A percentile compares a stretch with the other conserved stretches of the same genome.
phyloP scores from a whole-genome alignment of 2,888 invertebrate species.

The Graphium colonna region DNA sequence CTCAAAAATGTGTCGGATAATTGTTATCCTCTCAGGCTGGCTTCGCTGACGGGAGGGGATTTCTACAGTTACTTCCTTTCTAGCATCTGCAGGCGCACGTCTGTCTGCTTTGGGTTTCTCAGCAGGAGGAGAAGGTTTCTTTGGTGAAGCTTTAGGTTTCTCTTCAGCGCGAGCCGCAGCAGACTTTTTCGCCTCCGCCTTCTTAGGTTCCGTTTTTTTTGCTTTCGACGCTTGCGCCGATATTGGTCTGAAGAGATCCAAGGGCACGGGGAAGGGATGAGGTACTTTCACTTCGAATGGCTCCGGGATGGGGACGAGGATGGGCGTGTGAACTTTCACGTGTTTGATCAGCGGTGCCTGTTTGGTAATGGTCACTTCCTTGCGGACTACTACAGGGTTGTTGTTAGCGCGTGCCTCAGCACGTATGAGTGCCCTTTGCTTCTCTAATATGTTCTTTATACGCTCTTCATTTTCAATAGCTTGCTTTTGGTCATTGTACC shows the following conservation, averaged over 20 bases:
- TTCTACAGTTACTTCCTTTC: slow-evolving; percentile 37
- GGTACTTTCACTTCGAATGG: slow-evolving; percentile 40
- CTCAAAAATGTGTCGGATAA: slow-evolving; percentile 52
- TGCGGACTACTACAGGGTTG: slow-evolving; percentile 37
- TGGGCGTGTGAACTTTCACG: slow-evolving; percentile 36
- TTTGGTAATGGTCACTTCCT: slow-evolving; percentile 42
- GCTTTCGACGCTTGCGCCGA: slow-evolving; percentile 30
- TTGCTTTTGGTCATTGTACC: slow-evolving; percentile 47
- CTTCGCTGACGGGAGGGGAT: slow-evolving; percentile 36
- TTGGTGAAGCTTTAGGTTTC: slow-evolving; percentile 35
- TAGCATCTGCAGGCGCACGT: slow-evolving; percentile 36
- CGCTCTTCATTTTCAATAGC: slow-evolving; percentile 48
- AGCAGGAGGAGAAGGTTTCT: slow-evolving; percentile 42
- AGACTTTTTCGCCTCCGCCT: slow-evolving; percentile 38
- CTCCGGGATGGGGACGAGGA: slow-evolving; percentile 45
- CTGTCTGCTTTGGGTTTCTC: slow-evolving; percentile 45
- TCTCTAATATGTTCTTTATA: slow-evolving; percentile 35
- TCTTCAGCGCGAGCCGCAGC: slow-evolving; percentile 33
- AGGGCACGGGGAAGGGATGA: slow-evolving; percentile 40
- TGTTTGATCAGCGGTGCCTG: slow-evolving; percentile 38
- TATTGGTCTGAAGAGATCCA: slow-evolving; percentile 39
- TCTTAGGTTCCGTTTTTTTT: slow-evolving; percentile 35
- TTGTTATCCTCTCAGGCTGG: slow-evolving; percentile 41
- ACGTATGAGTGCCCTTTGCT: slow-evolving; percentile 45
- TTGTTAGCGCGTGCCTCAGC: slow-evolving; percentile 45